phyloP scores from a whole-genome alignment of 2,797 vertebrate genomes.

The Pseudochromis fuscus region DNA sequence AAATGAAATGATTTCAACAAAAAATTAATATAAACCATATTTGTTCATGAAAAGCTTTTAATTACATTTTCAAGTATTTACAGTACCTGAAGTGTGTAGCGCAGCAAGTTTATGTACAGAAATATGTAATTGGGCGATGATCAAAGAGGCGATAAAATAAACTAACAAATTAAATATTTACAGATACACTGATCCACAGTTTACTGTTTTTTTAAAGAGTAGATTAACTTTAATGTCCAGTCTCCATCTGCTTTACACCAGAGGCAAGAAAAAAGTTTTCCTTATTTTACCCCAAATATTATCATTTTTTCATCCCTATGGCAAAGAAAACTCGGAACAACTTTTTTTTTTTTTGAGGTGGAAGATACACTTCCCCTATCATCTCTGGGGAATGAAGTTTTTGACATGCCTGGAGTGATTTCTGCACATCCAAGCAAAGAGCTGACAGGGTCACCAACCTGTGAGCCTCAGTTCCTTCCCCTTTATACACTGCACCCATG shows the following conservation, averaged over 20 bases:
- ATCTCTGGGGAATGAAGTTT: slow-evolving; percentile 58
- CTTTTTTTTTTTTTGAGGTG: slow-evolving; percentile 50
- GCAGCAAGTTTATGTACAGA: neutral
- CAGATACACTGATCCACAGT: neutral
- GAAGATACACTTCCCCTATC: slow-evolving; percentile 49
- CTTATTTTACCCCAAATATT: slow-evolving; percentile 29
- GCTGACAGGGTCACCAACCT: slow-evolving; percentile 56
- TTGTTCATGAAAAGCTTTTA: neutral
- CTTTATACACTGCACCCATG: no score
- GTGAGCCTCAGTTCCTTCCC: slow-evolving; percentile 24
- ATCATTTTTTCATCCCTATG: slow-evolving; percentile 34
- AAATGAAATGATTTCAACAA: neutral
- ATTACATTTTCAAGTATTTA: neutral
- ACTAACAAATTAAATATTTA: neutral
- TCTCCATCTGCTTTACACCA: slow-evolving; percentile 11
- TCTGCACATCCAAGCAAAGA: slow-evolving; percentile 55
- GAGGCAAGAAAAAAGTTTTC: slow-evolving; percentile 7
- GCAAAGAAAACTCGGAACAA: slow-evolving; percentile 40
- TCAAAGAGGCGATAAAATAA: slow-evolving; percentile 1
- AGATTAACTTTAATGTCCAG: slow-evolving; percentile 24
- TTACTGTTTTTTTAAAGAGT: neutral
- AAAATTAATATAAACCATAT: neutral
- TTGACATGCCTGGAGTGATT: slow-evolving; percentile 60
- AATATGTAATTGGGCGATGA: neutral
- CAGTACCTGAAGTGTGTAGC: neutral